These are phyloP conservation scores for Babyrousa celebensis DNA, from an alignment of 2,797 vertebrate genomes.

Conservation along the genomic window DNA sequence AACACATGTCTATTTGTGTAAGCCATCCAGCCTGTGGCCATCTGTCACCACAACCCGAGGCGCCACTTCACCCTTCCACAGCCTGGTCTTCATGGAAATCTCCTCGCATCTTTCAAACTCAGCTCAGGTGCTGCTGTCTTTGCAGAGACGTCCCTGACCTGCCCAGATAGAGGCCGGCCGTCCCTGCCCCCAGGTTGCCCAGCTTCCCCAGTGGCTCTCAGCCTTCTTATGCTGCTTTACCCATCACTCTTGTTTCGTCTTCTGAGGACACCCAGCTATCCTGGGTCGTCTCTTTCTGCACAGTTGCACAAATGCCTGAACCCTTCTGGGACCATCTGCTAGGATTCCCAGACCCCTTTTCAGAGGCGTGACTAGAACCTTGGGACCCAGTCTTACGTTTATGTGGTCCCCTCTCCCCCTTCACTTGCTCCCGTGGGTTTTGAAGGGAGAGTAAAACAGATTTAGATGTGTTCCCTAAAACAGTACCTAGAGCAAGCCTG, in stretches of 20 bases:
- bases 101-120: not conserved
- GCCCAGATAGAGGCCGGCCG: not conserved
- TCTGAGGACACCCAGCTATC: not conserved
- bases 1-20: not conserved
- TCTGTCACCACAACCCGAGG: not conserved
- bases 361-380: not conserved
- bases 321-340: not conserved
- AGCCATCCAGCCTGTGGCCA: not conserved
- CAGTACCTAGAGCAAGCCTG: not conserved
- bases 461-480: not conserved
- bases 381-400: not conserved
- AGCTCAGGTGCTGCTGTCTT: not conserved
- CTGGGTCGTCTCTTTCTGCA: not conserved
- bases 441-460: not conserved
- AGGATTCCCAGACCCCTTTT: not conserved
- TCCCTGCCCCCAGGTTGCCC: not conserved
- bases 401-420: not conserved
- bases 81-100: fast-evolving
- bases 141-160: not conserved
- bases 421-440: not conserved
- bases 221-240: not conserved
- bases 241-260: not conserved
- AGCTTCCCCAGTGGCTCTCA: not conserved
- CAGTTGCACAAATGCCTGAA: not conserved
- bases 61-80: fast-evolving